A percentile compares a stretch with the other conserved stretches of the same genome.
These are phyloP conservation scores for Ursus arctos DNA, from an alignment of 2,113 vertebrate species.

Conservation along the genomic window DNA sequence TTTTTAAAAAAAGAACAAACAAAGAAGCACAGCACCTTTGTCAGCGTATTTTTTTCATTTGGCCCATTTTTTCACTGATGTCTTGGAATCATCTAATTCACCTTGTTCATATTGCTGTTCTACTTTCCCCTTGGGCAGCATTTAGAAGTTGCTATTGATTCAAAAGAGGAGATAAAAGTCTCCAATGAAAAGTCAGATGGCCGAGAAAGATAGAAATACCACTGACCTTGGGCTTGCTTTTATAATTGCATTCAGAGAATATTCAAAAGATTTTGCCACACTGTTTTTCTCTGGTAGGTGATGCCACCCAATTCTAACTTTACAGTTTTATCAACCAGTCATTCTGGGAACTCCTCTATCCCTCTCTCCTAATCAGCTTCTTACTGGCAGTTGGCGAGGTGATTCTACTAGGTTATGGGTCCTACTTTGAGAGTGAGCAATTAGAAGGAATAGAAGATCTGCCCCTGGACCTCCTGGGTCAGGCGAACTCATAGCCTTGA, in stretches of 20 bases:
- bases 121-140: neutral
- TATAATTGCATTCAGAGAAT: conserved; percentile 16
- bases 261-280: neutral
- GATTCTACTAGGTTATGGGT: neutral
- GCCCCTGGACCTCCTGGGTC: neutral
- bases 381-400: neutral
- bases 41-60: neutral
- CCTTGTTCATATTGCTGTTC: neutral
- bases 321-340: neutral
- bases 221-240: neutral
- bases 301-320: neutral
- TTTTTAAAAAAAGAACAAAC: neutral
- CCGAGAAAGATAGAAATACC: conserved; percentile 44
- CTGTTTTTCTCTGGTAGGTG: neutral
- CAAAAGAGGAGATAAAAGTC: conserved; percentile 8
- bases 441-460: neutral
- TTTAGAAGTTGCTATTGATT: conserved; percentile 54
- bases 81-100: neutral
- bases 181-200: conserved; percentile 12
- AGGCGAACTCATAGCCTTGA: neutral
- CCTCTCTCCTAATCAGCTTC: neutral
- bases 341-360: neutral
- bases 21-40: neutral
- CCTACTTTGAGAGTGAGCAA: neutral
- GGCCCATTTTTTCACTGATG: neutral